These are phyloP conservation scores for Perizoma affinitatum DNA, from an alignment of 2,888 invertebrate genomes.

Conservation along the genomic window DNA sequence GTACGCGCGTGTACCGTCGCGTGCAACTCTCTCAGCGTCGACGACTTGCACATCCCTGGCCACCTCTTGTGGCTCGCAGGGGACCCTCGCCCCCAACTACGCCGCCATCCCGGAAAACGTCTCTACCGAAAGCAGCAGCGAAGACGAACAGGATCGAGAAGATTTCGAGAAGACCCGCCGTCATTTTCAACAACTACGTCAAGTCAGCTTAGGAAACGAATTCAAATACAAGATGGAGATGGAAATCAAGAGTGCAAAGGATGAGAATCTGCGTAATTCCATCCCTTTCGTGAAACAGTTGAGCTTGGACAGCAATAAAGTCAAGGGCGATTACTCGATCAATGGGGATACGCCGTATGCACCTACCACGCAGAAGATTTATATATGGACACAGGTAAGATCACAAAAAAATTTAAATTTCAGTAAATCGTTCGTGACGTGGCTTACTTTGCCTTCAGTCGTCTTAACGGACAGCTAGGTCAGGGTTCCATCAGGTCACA, in stretches of 20 bases:
- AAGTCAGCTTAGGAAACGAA: constrained; percentile 86
- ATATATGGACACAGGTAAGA: constrained; percentile 75
- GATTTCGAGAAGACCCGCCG: constrained; percentile 81
- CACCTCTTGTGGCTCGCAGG: constrained; percentile 78
- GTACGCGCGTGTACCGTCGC: constrained; percentile 78
- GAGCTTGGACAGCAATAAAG: constrained; percentile 84
- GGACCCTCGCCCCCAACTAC: constrained; percentile 74
- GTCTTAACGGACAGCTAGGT: no score
- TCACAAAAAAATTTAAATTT: constrained; percentile 8
- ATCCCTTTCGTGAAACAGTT: constrained; percentile 85
- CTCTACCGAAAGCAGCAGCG: constrained; percentile 77
- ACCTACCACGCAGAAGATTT: constrained; percentile 82
- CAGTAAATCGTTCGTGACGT: neutral
- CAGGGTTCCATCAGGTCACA: no score
- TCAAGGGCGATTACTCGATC: constrained; percentile 74
- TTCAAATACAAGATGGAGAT: constrained; percentile 86
- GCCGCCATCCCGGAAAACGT: constrained; percentile 72
- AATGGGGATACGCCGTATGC: constrained; percentile 75
- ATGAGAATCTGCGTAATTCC: constrained; percentile 85
- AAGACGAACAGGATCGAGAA: constrained; percentile 72
- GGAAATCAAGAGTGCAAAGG: constrained; percentile 85
- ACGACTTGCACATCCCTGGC: constrained; percentile 86
- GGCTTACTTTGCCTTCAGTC: no score
- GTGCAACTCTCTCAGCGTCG: constrained; percentile 82
- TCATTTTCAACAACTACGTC: constrained; percentile 85